Base-by-base conservation (phyloP, 2,113 vertebrate species). In the Burhinus bistriatus region DNA sequence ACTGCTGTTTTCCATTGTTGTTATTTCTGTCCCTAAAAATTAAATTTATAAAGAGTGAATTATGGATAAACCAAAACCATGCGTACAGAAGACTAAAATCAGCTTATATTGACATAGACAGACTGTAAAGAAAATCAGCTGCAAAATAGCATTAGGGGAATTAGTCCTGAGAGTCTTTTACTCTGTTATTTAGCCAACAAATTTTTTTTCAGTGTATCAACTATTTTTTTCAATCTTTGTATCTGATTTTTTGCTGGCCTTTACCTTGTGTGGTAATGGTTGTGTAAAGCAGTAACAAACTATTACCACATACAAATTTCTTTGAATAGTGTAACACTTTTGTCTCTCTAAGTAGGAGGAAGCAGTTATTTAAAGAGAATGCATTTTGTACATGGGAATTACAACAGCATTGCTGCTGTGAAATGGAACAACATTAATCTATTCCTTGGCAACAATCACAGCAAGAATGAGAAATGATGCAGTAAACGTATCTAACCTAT, bases 361-460 rank as follows among this genome's bases (percentile, higher is more conserved):
- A 66, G 32, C 30, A 69, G n/a, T 82, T 93, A 69, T 55, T 64
- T 25, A 93, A 80, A 73, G 14, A 30, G 40, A 87, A 95, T 84
- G 36, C 9, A 54, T 79, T 95, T 89, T 87, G 18, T 92, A 78
- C 82, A 42, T 62, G 49, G 51, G 75, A 95, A 94, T 87, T 89
- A 81, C 55, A 94, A 36, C 40, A 81, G 71, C 57, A 80, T 45
- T 85, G 92, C 79, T 95, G 30, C 79, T 92, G 36, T 62, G 70
- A 95, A 88, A 94, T 51, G 40, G 32, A 91, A 76, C 61, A 61
- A 47, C 44, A 57, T 92, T 84, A 96, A 89, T 96, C 77, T 47
- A 85, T 62, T 93, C 70, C 68, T 94, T 93, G 87, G 64, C 91
- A 96, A 95, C 55, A 76, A 51, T 78, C 76, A 64, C 38, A 92